Percentiles rank a stretch among this genome's conserved stretches.
Conservation (phyloP, 2,797 vertebrate genomes). For the Austrolebias charrua region DNA sequence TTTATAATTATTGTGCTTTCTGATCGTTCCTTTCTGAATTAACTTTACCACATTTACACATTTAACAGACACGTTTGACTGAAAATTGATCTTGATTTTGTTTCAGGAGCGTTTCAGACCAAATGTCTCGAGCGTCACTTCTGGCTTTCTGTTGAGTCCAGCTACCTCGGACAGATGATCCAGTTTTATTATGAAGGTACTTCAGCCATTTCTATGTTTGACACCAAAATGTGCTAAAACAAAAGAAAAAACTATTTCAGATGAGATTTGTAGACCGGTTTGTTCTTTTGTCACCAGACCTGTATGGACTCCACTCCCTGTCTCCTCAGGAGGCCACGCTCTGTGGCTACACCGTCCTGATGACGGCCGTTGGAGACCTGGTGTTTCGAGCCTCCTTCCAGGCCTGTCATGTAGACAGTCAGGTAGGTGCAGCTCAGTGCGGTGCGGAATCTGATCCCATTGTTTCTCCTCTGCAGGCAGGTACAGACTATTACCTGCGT, state of each 20-base stretch:
- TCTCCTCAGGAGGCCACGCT: slow-evolving; percentile 41
- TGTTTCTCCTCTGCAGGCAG: slow-evolving; percentile 46
- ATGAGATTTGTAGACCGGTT: not conserved
- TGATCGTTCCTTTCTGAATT: too few relatives aligned
- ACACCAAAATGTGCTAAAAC: not conserved
- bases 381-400: slow-evolving; percentile 72
- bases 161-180: slow-evolving; percentile 33
- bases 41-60: too few relatives aligned
- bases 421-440: slow-evolving; percentile 29
- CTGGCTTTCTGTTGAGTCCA: slow-evolving; percentile 58
- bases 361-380: slow-evolving; percentile 56
- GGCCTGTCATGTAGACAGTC: slow-evolving; percentile 66
- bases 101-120: slow-evolving; percentile 54
- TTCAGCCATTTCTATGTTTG: not conserved
- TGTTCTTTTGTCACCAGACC: slow-evolving; percentile 41
- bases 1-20: too few relatives aligned
- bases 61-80: too few relatives aligned
- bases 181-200: slow-evolving; percentile 64
- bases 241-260: not conserved
- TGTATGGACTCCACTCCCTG: slow-evolving; percentile 44
- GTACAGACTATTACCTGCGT: slow-evolving; percentile 62
- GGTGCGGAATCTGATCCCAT: not conserved
- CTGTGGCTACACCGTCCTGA: slow-evolving; percentile 69
- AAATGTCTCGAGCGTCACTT: slow-evolving; percentile 67
- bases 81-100: too few relatives aligned